Conservation (phyloP, 2,888 invertebrate genomes). For the Andrena hattorfiana region DNA sequence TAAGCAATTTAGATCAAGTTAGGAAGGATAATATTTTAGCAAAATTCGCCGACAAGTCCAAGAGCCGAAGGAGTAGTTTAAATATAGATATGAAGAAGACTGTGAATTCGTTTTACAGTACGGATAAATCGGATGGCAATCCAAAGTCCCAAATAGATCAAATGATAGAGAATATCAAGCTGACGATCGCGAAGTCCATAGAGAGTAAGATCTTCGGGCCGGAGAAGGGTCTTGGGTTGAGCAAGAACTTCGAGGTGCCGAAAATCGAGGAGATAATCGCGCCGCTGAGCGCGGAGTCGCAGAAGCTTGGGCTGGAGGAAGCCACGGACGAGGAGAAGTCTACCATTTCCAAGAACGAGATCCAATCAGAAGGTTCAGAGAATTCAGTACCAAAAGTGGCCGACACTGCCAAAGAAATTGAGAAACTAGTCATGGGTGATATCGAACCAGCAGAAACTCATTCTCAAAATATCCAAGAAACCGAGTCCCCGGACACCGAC, state of each 20-base stretch:
- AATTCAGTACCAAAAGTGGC: constrained; percentile 83
- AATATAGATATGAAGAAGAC: constrained; percentile 82
- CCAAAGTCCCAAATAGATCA: constrained; percentile 81
- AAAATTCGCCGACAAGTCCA: constrained; percentile 76
- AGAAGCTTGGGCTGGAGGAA: constrained; percentile 77
- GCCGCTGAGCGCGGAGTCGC: constrained; percentile 80
- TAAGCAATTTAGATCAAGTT: constrained; percentile 70
- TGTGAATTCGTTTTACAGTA: constrained; percentile 76
- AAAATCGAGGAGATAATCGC: constrained; percentile 82
- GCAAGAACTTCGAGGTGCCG: constrained; percentile 80
- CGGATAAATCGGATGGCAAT: constrained; percentile 76
- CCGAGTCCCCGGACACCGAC: constrained; percentile 62
- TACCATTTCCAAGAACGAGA: constrained; percentile 72
- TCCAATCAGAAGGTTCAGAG: constrained; percentile 74
- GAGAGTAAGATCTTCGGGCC: constrained; percentile 80
- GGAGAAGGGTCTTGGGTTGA: constrained; percentile 76
- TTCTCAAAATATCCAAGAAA: constrained; percentile 73
- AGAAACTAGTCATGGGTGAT: constrained; percentile 85
- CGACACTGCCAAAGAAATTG: constrained; percentile 85
- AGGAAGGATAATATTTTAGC: constrained; percentile 77
- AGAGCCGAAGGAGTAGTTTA: constrained; percentile 80
- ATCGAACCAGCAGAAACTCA: constrained; percentile 78
- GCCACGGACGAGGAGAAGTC: constrained; percentile 75
- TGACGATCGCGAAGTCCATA: constrained; percentile 82
- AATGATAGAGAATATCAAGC: constrained; percentile 83